Evolutionary conservation across 2,888 invertebrate species (phyloP), one percentile per base, ranked within the genome.

Genomic region (Lepetodrilus schrolli): DNA sequence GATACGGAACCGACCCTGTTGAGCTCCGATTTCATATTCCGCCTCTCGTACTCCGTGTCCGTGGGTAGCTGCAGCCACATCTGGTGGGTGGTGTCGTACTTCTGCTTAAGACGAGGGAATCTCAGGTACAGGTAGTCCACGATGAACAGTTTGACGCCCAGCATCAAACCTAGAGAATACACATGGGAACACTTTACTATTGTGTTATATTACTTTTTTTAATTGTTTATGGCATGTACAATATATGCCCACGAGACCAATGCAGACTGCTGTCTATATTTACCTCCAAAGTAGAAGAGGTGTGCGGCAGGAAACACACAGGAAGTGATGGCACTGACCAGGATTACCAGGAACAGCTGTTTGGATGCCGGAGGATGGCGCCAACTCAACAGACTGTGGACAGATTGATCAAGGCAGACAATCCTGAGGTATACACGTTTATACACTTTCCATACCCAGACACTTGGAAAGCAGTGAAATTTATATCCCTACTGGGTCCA

Each of bases 91-190:
- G 88, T 83, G 78, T 91, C 91, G 77, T 91, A 91, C 72, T 90
- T 89, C 74, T 85, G 85, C 51, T 90, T 89, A 21, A 92, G 85
- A 48, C 90, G 85, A 4, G 92, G 92, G 80, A 91, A 92, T 34
- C 89, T 86, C 75, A 88, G 83, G 83, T 91, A 92, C 34, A 92
- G 78, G 81, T 90, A 91, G 68, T 92, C 90, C 37, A 91, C 87
- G 37, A 92, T 79, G 81, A 92, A 92, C 70, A 92, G 75, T 78
- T 92, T 91, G 13, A 91, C 82, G 4, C 92, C 91, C 21, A 91
- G 48, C 37, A 84, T 84, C 8, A 90, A 47, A 47, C 89, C 89
- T 89, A 78, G 26, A 74, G 51, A 65, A 72, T 43, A 3, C 4
- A n/a, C n/a, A n/a, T n/a, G n/a, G n/a, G n/a, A n/a, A n/a, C n/a